Conservation (phyloP, 2,888 invertebrate genomes). For the Nomada fabriciana region DNA sequence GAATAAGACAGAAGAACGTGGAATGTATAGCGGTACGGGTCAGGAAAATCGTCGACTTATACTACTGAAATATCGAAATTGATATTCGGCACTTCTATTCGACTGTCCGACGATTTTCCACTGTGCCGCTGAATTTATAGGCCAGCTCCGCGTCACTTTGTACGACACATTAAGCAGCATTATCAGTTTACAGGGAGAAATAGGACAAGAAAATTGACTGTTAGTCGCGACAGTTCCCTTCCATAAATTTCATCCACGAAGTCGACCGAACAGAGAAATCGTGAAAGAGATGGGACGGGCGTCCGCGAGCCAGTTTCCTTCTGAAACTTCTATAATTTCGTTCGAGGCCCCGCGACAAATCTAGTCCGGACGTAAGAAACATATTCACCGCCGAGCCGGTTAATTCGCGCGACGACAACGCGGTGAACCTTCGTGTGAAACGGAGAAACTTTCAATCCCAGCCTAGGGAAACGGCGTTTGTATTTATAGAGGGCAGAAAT, state of each 20-base stretch:
- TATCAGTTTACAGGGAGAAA: conserved; percentile 18
- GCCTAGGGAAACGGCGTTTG: neutral
- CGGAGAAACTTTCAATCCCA: conserved; percentile 42
- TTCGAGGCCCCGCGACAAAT: conserved; percentile 43
- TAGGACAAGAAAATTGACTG: conserved; percentile 32
- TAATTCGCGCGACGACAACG: conserved; percentile 36
- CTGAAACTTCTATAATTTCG: conserved; percentile 51
- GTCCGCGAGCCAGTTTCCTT: neutral
- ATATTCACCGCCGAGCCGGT: conserved; percentile 53
- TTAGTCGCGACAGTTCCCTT: conserved; percentile 7
- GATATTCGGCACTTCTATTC: no score
- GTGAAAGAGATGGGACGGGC: neutral
- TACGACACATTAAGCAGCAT: conserved; percentile 5
- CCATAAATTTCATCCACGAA: conserved; percentile 32
- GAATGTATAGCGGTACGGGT: neutral
- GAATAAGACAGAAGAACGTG: neutral
- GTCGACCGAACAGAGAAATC: conserved; percentile 23
- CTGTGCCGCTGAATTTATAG: neutral
- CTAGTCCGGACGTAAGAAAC: conserved; percentile 52
- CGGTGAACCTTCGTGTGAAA: neutral
- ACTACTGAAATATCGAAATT: neutral
- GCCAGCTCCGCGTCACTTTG: neutral
- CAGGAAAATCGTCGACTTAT: neutral
- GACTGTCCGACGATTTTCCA: neutral
- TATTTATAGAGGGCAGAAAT: conserved; percentile 37